A percentile compares a stretch with the other conserved stretches of the same genome.
Conservation (phyloP, 1,140 invertebrate genomes). For the Aphis craccivora region DNA sequence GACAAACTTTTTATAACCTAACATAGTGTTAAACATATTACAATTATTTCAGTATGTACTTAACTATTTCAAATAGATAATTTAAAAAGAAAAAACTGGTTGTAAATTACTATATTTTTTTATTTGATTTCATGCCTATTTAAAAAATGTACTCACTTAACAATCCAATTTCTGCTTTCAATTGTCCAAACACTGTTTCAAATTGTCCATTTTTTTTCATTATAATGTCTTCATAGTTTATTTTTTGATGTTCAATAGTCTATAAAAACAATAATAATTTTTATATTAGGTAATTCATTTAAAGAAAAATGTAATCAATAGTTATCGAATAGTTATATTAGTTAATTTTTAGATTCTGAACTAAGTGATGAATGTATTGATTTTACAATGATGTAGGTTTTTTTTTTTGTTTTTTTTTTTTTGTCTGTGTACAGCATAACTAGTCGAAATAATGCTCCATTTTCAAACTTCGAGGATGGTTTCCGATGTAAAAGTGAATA, state of each 20-base stretch:
- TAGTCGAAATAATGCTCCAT: no score
- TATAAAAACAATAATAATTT: neutral
- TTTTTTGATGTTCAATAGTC: slow-evolving; percentile 56
- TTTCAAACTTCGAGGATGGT: no score
- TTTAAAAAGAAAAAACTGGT: neutral
- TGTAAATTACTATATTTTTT: neutral
- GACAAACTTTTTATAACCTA: no score
- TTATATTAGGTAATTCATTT: neutral
- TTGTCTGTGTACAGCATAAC: no score
- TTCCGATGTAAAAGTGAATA: no score
- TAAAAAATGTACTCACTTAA: slow-evolving; percentile 31
- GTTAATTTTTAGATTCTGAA: no score
- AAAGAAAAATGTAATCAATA: neutral
- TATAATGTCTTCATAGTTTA: slow-evolving; percentile 37
- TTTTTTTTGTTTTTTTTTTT: no score
- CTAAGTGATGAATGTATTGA: no score
- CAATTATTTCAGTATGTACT: no score
- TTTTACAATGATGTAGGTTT: no score
- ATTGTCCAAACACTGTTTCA: slow-evolving; percentile 50
- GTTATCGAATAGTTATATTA: neutral
- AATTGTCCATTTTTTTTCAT: slow-evolving; percentile 39
- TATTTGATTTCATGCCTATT: neutral
- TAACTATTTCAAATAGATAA: neutral
- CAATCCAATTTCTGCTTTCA: slow-evolving; percentile 51
- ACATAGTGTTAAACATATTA: no score